A percentile compares a stretch with the other conserved stretches of the same genome.
These are phyloP conservation scores for Arnoldichthys spilopterus DNA, from an alignment of 2,797 vertebrate species.

Conservation along the genomic window DNA sequence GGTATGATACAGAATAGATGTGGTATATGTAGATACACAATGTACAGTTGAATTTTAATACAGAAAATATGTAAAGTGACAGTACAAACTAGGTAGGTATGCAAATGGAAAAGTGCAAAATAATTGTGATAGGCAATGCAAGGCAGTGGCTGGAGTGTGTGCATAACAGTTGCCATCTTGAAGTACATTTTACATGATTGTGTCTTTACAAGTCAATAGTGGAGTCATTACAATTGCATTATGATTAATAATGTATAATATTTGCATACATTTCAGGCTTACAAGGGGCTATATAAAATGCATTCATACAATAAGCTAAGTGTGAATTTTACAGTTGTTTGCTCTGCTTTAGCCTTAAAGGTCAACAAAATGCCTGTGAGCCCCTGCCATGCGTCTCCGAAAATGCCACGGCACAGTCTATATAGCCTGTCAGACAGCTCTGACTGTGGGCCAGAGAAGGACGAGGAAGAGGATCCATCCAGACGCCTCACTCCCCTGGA, in stretches of 20 bases:
- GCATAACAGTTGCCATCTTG: too few species aligned
- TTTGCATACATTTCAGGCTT: neutral
- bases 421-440: slow-evolving; percentile 84
- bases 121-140: too few species aligned
- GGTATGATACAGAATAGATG: too few species aligned
- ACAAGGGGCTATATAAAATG: neutral
- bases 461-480: slow-evolving; percentile 60
- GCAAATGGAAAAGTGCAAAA: too few species aligned
- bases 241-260: too few species aligned
- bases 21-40: too few species aligned
- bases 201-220: too few species aligned
- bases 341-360: slow-evolving; percentile 21
- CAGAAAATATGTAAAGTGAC: too few species aligned
- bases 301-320: neutral
- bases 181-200: too few species aligned
- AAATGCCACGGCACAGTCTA: slow-evolving; percentile 65
- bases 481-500: slow-evolving; percentile 83
- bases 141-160: too few species aligned
- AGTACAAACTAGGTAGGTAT: too few species aligned
- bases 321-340: neutral
- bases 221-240: neutral
- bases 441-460: slow-evolving; percentile 66
- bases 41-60: too few species aligned
- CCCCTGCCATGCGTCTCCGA: slow-evolving; percentile 71
- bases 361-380: slow-evolving; percentile 79